Evolutionary conservation across 2,113 vertebrate species (phyloP).

Genomic region (Seriola rivoliana): DNA sequence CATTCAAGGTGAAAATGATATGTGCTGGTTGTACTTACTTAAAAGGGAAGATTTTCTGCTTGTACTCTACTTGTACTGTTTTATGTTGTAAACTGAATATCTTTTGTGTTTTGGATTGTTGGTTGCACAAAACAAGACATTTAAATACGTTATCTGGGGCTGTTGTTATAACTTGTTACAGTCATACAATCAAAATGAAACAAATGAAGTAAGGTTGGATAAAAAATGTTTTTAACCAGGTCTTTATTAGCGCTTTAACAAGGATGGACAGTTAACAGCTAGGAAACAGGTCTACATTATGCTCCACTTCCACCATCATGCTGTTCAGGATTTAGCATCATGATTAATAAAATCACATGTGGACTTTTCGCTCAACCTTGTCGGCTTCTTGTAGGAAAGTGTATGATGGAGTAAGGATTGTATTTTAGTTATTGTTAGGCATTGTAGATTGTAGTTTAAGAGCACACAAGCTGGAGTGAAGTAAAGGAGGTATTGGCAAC

Average conservation of each 20-base stretch:
- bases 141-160: background rate
- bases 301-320: slow-evolving; percentile 36
- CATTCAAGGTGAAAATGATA: background rate
- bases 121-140: background rate
- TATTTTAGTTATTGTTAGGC: background rate
- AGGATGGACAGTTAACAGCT: slow-evolving; percentile 53
- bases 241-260: slow-evolving; percentile 65
- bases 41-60: background rate
- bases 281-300: slow-evolving; percentile 24
- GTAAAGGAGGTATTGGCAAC: slow-evolving; percentile 5
- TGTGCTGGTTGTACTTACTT: no score
- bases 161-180: background rate
- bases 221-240: slow-evolving; percentile 3
- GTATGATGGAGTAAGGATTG: slow-evolving; percentile 11
- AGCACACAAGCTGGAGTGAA: slow-evolving; percentile 45
- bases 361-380: background rate
- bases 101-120: background rate
- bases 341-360: background rate
- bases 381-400: slow-evolving; percentile 33
- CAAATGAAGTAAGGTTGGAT: background rate
- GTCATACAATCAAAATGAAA: background rate
- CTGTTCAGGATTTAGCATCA: slow-evolving; percentile 9
- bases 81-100: background rate
- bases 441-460: slow-evolving; percentile 10
- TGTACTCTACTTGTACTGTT: background rate